Percentiles rank a stretch among this genome's conserved stretches.
Evolutionary conservation across 2,113 vertebrate species (phyloP).

Genomic region (Redunca redunca): DNA sequence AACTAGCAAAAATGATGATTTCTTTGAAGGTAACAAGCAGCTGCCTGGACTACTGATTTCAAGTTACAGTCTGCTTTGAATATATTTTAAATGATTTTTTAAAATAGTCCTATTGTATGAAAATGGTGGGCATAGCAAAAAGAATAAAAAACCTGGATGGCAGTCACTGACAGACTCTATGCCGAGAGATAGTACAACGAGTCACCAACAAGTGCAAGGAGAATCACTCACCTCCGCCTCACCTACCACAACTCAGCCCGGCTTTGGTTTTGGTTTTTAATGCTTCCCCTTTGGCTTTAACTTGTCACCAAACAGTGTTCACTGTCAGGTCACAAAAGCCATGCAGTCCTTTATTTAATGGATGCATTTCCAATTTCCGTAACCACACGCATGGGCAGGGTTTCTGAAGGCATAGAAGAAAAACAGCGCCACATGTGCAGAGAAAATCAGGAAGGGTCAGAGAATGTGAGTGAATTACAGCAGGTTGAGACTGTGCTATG

Average conservation of each 20-base stretch:
- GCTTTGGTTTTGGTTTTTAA: neutral
- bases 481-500: neutral
- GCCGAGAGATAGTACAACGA: neutral
- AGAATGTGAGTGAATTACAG: neutral
- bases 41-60: neutral
- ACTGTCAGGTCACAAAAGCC: neutral
- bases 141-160: neutral
- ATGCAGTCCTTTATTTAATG: neutral
- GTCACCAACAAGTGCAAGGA: neutral
- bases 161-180: neutral
- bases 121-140: neutral
- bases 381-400: neutral
- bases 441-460: neutral
- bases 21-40: neutral
- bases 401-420: neutral
- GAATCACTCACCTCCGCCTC: neutral
- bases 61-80: neutral
- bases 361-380: neutral
- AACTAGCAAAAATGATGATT: neutral
- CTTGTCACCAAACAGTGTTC: neutral
- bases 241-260: neutral
- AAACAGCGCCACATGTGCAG: neutral
- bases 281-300: conserved; percentile 1
- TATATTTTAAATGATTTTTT: neutral
- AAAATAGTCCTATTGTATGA: neutral